A percentile compares a stretch with the other conserved stretches of the same genome.
These are phyloP conservation scores for Morinoia aosen DNA, from an alignment of 2,888 invertebrate species.

Conservation along the genomic window DNA sequence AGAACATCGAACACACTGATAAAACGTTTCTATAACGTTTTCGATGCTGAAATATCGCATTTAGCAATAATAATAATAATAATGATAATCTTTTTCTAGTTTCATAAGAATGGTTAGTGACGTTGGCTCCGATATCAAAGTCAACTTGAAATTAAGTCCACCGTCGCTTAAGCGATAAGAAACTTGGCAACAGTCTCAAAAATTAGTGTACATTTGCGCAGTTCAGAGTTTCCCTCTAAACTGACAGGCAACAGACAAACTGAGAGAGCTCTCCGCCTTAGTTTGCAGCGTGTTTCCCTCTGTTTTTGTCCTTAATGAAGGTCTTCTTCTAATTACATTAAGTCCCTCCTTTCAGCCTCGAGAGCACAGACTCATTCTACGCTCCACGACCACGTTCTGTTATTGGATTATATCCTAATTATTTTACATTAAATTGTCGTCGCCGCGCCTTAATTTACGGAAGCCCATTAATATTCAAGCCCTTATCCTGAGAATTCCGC, in stretches of 20 bases:
- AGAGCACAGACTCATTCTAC: neutral
- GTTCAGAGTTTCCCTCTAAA: neutral
- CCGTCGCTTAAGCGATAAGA: neutral
- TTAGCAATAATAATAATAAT: too few species aligned
- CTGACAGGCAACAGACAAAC: conserved; percentile 14
- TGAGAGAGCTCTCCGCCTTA: neutral
- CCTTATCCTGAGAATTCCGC: neutral
- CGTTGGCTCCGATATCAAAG: too few species aligned
- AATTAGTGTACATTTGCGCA: neutral
- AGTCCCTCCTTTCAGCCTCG: neutral
- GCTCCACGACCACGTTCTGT: neutral
- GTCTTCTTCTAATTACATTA: conserved; percentile 25
- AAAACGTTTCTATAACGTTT: too few species aligned
- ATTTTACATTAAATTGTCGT: neutral
- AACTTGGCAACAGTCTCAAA: neutral
- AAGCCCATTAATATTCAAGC: neutral
- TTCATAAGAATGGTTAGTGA: too few species aligned
- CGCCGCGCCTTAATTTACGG: neutral
- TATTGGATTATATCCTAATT: conserved; percentile 1
- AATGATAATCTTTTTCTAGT: too few species aligned
- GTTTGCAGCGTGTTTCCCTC: neutral
- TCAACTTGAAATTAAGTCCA: neutral
- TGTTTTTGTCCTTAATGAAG: neutral
- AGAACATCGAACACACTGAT: too few species aligned
- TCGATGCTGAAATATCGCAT: too few species aligned